Conservation (phyloP, 2,797 vertebrate species). For the Botia kubotai region DNA sequence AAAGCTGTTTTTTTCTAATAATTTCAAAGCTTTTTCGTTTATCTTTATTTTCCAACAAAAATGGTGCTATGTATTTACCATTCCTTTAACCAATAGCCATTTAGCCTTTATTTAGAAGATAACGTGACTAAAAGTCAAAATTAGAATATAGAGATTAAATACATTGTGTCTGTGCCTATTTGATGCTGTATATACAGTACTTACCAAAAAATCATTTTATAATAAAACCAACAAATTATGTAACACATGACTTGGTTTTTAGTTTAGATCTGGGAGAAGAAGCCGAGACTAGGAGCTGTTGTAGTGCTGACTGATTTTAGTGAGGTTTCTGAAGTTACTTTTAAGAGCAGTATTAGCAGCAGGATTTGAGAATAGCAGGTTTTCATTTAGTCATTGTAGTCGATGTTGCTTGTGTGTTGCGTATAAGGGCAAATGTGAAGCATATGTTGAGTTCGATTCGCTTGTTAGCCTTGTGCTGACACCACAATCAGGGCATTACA, state of each 20-base stretch:
- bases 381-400: not conserved
- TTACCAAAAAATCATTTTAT: constrained; percentile 55
- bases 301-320: not conserved
- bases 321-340: constrained; percentile 22
- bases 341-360: constrained; percentile 31
- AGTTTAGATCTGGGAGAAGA: constrained; percentile 41
- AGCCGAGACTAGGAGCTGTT: not conserved
- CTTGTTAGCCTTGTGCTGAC: constrained; percentile 42
- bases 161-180: constrained; percentile 59
- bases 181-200: constrained; percentile 58
- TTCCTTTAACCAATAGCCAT: constrained; percentile 89
- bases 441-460: not conserved
- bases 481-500: constrained; percentile 59
- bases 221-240: constrained; percentile 49
- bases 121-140: constrained; percentile 66
- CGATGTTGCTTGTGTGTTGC: not conserved
- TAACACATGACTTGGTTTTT: constrained; percentile 45
- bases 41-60: constrained; percentile 80
- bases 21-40: constrained; percentile 69
- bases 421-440: not conserved
- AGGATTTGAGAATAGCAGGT: constrained; percentile 7
- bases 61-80: constrained; percentile 99
- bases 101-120: constrained; percentile 83
- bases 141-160: constrained; percentile 51
- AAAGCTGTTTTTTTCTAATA: constrained; percentile 70